Conservation (phyloP, 2,888 invertebrate species). For the Synanthedon andrenaeformis region DNA sequence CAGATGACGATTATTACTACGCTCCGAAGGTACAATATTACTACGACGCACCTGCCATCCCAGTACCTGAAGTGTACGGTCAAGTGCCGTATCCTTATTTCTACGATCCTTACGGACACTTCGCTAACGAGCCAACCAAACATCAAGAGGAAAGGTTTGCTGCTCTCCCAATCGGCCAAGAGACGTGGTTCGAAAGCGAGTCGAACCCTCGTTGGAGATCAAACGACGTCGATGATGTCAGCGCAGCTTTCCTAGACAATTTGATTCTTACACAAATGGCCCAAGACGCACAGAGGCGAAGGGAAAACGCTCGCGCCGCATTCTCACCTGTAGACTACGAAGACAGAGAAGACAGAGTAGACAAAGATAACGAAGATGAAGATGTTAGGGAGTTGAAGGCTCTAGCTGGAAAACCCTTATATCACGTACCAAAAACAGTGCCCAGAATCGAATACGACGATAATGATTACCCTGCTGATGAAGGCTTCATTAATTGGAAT, state of each 20-base stretch:
- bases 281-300: slow-evolving; percentile 65
- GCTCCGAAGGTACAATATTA: slow-evolving; percentile 63
- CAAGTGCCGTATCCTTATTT: slow-evolving; percentile 57
- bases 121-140: slow-evolving; percentile 70
- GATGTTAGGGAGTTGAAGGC: slow-evolving; percentile 75
- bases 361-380: slow-evolving; percentile 70
- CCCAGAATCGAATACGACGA: slow-evolving; percentile 53
- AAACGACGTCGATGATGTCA: slow-evolving; percentile 63
- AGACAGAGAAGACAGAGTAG: slow-evolving; percentile 59
- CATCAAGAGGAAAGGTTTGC: slow-evolving; percentile 73
- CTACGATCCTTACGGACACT: slow-evolving; percentile 61
- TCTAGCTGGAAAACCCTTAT: slow-evolving; percentile 66
- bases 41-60: slow-evolving; percentile 45
- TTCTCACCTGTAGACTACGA: slow-evolving; percentile 52
- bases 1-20: slow-evolving; percentile 70
- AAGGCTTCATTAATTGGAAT: slow-evolving; percentile 65
- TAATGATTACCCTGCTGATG: slow-evolving; percentile 54
- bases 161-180: slow-evolving; percentile 74
- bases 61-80: slow-evolving; percentile 46
- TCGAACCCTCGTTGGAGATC: slow-evolving; percentile 49
- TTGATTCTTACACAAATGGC: slow-evolving; percentile 76
- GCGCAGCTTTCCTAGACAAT: slow-evolving; percentile 76
- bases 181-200: slow-evolving; percentile 74
- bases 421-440: slow-evolving; percentile 57
- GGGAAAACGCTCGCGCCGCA: slow-evolving; percentile 57